Evolutionary conservation across 2,888 invertebrate species (phyloP), one percentile per base, ranked within the genome.

Genomic region (Pristionchus mayeri): DNA sequence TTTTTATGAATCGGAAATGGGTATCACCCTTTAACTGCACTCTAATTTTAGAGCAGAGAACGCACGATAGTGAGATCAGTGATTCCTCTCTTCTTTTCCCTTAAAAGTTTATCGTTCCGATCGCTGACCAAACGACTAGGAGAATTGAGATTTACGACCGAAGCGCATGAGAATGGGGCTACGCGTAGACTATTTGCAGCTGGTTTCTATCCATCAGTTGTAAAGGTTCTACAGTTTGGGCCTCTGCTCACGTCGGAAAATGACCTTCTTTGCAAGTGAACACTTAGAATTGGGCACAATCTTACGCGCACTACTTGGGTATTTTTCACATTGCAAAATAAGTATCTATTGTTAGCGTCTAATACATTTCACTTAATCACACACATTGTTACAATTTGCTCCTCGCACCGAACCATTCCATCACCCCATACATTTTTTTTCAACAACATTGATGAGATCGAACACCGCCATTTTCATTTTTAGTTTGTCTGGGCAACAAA

Each of bases 121-220:
- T 34, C 34, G n/a, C 3, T 24, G 63, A 34, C 34, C 63, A 63
- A 63, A 63, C 63, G 63, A 63, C 63, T 34, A 63, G 18, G 21
- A 24, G 6, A 24, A 57, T 63, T 18, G 63, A 63, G 63, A 34
- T 63, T 34, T 63, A 71, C 84, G 27, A 85, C 30, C 44, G 30
- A 0, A 57, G 30, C 50, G 24, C 2, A 50, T 34, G 63, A 18
- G 3, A 34, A 63, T 63, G 13, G n/a, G 34, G 18, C 34, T 34
- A 34, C 34, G 3, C 24, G 9, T 9, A 63, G 63, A 37, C 57
- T n/a, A 7, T n/a, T 24, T 1, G 7, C n/a, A n/a, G n/a, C n/a
- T n/a, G n/a, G n/a, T n/a, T n/a, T n/a, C n/a, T n/a, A n/a, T n/a
- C n/a, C n/a, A n/a, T n/a, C n/a, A n/a, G n/a, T n/a, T n/a, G n/a